Percentiles rank a stretch among this genome's conserved stretches.
These are phyloP conservation scores for Pygoscelis antarcticus DNA, from an alignment of 2,113 vertebrate genomes.

Conservation along the genomic window DNA sequence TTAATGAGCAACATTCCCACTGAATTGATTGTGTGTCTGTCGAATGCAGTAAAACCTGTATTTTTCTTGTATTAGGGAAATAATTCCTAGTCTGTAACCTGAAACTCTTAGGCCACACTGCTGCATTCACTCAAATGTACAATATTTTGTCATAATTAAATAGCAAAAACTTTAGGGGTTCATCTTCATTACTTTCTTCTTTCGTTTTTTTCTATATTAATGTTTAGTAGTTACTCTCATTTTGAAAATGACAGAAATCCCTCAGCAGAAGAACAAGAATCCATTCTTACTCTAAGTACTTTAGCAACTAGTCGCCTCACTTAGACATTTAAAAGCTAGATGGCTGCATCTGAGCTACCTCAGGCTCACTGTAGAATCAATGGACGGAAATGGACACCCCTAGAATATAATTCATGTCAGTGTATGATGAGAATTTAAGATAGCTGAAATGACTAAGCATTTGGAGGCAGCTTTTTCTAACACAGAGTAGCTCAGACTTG, in stretches of 20 bases:
- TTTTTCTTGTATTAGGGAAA: not conserved
- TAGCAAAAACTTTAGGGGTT: not conserved
- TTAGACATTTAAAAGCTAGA: not conserved
- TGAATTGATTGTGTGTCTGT: not conserved
- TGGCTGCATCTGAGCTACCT: not conserved
- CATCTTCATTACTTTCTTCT: not conserved
- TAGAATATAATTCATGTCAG: not conserved
- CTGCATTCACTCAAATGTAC: not conserved
- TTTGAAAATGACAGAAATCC: not conserved
- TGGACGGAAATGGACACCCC: not conserved
- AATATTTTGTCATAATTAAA: not conserved
- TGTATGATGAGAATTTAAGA: not conserved
- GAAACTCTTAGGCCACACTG: not conserved
- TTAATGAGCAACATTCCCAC: not conserved
- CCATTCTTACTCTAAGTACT: not conserved
- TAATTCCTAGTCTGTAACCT: not conserved
- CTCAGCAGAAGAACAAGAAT: not conserved
- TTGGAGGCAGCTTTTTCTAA: not conserved
- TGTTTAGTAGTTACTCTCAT: not conserved
- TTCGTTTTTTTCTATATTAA: not conserved
- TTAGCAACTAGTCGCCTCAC: not conserved
- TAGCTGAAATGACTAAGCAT: conserved; percentile 1
- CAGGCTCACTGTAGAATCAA: not conserved
- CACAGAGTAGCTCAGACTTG: not conserved
- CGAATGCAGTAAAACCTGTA: not conserved